Percentiles rank a stretch among this genome's conserved stretches.
Conservation (phyloP, 2,797 vertebrate genomes). For the Acipenser ruthenus region DNA sequence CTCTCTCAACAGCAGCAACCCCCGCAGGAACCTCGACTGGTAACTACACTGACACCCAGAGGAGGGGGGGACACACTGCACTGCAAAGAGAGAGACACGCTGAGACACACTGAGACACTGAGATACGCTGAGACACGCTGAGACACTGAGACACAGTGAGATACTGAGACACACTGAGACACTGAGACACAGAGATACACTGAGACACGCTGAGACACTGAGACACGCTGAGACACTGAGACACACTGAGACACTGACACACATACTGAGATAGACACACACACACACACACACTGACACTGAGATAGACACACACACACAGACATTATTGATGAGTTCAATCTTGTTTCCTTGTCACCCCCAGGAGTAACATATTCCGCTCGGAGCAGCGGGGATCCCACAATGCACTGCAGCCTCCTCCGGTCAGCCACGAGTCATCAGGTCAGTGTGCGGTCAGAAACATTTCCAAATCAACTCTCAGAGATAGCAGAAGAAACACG, state of each 20-base stretch:
- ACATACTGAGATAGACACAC: slow-evolving; percentile 7
- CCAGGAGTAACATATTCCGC: background rate
- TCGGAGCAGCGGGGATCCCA: background rate
- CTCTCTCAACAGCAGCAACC: no score
- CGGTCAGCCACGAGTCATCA: background rate
- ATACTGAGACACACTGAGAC: slow-evolving; percentile 44
- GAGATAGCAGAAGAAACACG: background rate
- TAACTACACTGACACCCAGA: no score
- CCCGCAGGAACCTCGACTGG: no score
- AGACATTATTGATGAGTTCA: no score
- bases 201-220: background rate
- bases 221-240: background rate
- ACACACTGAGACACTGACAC: background rate
- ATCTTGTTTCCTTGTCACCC: background rate
- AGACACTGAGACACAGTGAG: background rate
- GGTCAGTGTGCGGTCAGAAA: background rate
- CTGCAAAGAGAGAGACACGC: no score
- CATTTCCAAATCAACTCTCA: background rate
- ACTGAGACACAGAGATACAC: slow-evolving; percentile 8
- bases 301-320: background rate
- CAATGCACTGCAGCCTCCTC: background rate
- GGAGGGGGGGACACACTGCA: no score
- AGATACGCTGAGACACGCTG: no score
- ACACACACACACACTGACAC: background rate
- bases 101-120: no score